phyloP scores from a whole-genome alignment of 2,888 invertebrate genomes.

The Andrena hattorfiana region DNA sequence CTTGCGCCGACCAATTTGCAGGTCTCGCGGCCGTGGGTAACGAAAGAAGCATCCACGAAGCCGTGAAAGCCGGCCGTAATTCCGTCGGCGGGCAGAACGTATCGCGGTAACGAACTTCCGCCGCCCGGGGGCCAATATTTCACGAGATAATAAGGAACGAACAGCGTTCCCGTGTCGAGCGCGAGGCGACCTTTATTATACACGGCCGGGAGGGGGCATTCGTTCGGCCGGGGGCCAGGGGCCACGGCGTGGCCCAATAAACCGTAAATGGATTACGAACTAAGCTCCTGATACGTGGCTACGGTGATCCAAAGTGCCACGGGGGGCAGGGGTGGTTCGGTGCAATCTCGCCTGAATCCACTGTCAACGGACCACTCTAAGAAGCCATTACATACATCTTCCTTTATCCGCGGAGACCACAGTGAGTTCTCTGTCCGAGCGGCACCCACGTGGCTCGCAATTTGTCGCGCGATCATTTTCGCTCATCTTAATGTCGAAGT shows the following conservation, averaged over 20 bases:
- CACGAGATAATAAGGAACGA: constrained; percentile 57
- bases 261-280: constrained; percentile 63
- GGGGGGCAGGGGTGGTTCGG: constrained; percentile 33
- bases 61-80: constrained; percentile 7
- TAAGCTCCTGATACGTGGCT: constrained; percentile 57
- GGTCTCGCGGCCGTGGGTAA: neutral
- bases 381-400: constrained; percentile 51
- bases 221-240: constrained; percentile 51
- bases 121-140: constrained; percentile 42
- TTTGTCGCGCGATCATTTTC: neutral
- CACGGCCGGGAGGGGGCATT: constrained; percentile 36
- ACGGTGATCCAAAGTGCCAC: constrained; percentile 51
- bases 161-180: constrained; percentile 45
- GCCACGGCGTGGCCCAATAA: constrained; percentile 56
- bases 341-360: constrained; percentile 61
- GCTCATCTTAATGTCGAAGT: neutral
- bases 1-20: neutral
- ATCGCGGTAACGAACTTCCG: constrained; percentile 50
- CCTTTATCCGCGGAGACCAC: constrained; percentile 24
- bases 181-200: constrained; percentile 36
- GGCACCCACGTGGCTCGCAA: neutral
- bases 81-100: constrained; percentile 27
- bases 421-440: constrained; percentile 14
- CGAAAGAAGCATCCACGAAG: constrained; percentile 34
- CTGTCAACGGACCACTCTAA: constrained; percentile 60